Base-by-base conservation (phyloP, 2,888 invertebrate species). In the Pogonocherus hispidulus region DNA sequence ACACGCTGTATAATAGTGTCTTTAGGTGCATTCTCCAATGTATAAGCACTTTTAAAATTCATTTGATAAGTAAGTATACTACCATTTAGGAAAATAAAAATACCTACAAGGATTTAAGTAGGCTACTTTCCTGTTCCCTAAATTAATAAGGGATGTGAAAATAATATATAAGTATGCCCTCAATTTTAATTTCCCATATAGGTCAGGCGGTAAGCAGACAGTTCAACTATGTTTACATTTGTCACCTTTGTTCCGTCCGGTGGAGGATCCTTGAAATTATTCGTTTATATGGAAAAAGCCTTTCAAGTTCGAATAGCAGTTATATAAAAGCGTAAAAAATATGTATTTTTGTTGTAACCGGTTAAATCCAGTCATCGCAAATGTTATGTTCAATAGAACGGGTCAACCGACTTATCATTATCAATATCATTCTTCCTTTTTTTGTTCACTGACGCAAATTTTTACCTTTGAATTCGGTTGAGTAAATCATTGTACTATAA, bases 381-480 rank as follows among this genome's bases (percentile, higher is more conserved):
- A 60, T 60, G 44, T 49, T 32, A 60, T 62, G 51, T 62, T 62
- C 37, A 62, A 22, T 46, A 11, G 62, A 35, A 35, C 62, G 20
- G 62, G 62, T 62, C 62, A 51, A 62, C 49, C 37, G 49, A 51
- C 62, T 51, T 62, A 49, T 46, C 57, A 57, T 23, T 32, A 32
- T 16, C n/a, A 41, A 41, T 52, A 22, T 16, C 27, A 54, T 54
- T 32, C 23, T 8, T 18, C 18, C 22, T 51, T 47, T 59, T 62
- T 62, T 37, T 14, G 51, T 51, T 23, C 14, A 51, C n/a, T 62
- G 62, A 62, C 62, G 62, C 19, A 62, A 51, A 62, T 51, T 62
- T 51, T 37, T 62, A 62, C 62, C 62, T 62, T 62, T 62, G 51
- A 62, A 37, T 19, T 49, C 51, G 62, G 37, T 19, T 37, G 37